phyloP scores from a whole-genome alignment of 2,888 invertebrate genomes.

The Pemphredon lugubris region DNA sequence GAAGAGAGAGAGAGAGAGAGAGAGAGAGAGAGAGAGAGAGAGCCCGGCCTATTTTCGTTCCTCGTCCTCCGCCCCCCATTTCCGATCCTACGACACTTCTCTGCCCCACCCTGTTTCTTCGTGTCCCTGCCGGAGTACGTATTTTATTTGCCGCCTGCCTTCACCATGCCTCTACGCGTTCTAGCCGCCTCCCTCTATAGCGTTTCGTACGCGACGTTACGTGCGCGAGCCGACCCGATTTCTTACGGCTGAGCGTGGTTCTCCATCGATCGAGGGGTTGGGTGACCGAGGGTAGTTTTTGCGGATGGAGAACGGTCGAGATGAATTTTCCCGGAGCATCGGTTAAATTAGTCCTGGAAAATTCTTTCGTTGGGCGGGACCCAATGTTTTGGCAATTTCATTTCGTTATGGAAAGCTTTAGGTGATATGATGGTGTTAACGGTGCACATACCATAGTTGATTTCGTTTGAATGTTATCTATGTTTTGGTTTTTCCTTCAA shows the following conservation, averaged over 20 bases:
- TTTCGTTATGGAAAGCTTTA: too few relatives aligned
- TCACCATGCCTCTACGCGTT: neutral
- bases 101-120: neutral
- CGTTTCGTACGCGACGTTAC: neutral
- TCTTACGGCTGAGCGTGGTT: conserved; percentile 18
- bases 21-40: conserved; percentile 37
- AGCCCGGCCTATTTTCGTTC: conserved; percentile 67
- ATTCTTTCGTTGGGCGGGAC: too few relatives aligned
- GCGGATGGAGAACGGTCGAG: too few relatives aligned
- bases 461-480: too few relatives aligned
- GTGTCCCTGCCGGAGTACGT: neutral
- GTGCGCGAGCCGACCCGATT: conserved; percentile 39
- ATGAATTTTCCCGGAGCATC: too few relatives aligned
- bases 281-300: neutral
- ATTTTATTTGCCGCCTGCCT: neutral
- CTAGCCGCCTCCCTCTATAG: too few relatives aligned
- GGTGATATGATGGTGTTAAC: too few relatives aligned
- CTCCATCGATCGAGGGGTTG: conserved; percentile 25
- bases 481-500: too few relatives aligned
- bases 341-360: too few relatives aligned
- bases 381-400: too few relatives aligned
- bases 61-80: conserved; percentile 31
- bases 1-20: neutral
- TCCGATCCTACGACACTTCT: neutral
- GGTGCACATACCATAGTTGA: too few relatives aligned